A percentile compares a stretch with the other conserved stretches of the same genome.
phyloP scores from a whole-genome alignment of 2,113 vertebrate species.

The Limanda limanda region DNA sequence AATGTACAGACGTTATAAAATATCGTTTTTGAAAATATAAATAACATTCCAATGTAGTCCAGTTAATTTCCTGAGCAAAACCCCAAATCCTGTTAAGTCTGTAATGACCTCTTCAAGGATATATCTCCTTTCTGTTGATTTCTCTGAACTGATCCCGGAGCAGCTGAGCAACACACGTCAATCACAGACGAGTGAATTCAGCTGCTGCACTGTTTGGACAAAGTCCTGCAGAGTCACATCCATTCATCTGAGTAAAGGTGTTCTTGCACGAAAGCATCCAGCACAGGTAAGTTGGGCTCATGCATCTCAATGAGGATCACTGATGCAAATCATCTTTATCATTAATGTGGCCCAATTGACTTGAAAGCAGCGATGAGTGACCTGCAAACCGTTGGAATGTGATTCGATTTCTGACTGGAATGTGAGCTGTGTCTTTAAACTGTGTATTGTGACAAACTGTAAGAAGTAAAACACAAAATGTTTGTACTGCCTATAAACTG shows the following conservation, averaged over 20 bases:
- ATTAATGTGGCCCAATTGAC: background rate
- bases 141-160: constrained; percentile 7
- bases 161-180: constrained; percentile 9
- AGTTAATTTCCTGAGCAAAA: background rate
- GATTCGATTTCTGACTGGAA: constrained; percentile 32
- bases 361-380: constrained; percentile 1
- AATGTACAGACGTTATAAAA: too few relatives aligned
- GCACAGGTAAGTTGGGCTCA: constrained; percentile 10
- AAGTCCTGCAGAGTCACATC: background rate
- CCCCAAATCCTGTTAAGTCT: background rate
- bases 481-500: background rate
- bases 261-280: background rate
- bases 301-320: constrained; percentile 38
- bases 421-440: background rate
- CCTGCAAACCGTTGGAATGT: constrained; percentile 17
- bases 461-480: background rate
- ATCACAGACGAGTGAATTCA: constrained; percentile 41
- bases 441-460: background rate
- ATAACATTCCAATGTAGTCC: too few relatives aligned
- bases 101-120: background rate
- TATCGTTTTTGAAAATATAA: too few relatives aligned
- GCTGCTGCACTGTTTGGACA: background rate
- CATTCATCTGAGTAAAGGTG: background rate
- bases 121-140: background rate
- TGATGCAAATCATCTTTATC: constrained; percentile 37